Base-by-base conservation (phyloP, 2,888 invertebrate genomes). In the Spialia ferax region DNA sequence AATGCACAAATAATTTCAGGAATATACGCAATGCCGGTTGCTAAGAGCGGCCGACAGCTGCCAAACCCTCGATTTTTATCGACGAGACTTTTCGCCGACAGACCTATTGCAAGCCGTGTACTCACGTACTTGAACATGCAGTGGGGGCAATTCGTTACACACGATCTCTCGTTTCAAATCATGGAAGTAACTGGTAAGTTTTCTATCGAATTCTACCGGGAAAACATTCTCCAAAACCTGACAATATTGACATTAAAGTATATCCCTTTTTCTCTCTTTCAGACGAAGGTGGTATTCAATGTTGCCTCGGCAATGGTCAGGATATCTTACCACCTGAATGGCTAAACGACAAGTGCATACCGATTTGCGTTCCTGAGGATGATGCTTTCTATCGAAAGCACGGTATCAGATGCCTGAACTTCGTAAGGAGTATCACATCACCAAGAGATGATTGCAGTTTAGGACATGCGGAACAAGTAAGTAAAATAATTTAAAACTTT, bases 121-220 rank as follows among this genome's bases (percentile, higher is more conserved):
- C 88, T 94, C 67, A 95, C 95, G 1, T 90, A 95, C 60, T 87
- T 96, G 75, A 89, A 96, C 67, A 95, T 96, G 95, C 96, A 96
- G 79, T 97, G 96, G 95, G 96, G 96, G 0, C 96, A 97, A 79
- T 96, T 96, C 77, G 79, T 97, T 18, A 95, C 96, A 0, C 96
- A 97, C 74, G 97, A 97, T 75, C 81, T 97, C 72, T 88, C 95
- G 1, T 95, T 92, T 59, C 93, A 96, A 71, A 95, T 96, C 0
- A 95, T 96, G 79, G 95, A 96, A 78, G 86, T 86, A 45, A 92
- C 93, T 56, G 92, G 94, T 94, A 80, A 85, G 71, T 42, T 42
- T 13, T 6, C 13, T 26, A 26, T 5, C 26, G 26, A 26, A 26
- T 5, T 3, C 3, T 26, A 5, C 6, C 26, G 26, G 6, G 3